A percentile compares a stretch with the other conserved stretches of the same genome.
phyloP scores from a whole-genome alignment of 1,140 invertebrate species.

The Drosophila trapezifrons region DNA sequence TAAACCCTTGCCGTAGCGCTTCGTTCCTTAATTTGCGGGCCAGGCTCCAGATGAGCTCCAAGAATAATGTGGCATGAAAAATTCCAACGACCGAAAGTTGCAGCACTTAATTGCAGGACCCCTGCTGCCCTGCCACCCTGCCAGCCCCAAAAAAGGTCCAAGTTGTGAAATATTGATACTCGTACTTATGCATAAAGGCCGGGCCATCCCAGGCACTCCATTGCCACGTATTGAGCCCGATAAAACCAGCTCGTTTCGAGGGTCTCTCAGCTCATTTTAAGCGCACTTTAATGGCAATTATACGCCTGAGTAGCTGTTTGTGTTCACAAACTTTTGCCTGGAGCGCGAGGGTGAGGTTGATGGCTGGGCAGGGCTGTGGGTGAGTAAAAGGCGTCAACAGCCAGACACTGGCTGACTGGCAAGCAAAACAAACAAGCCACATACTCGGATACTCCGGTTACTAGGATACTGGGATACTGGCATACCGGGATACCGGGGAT shows the following conservation, averaged over 20 bases:
- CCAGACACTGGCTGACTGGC: constrained; percentile 36
- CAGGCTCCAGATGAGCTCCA: constrained; percentile 19
- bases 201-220: constrained; percentile 20
- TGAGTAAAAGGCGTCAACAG: constrained; percentile 42
- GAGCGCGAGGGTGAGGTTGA: background rate
- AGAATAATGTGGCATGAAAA: constrained; percentile 49
- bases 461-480: constrained; percentile 10
- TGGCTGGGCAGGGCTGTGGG: background rate
- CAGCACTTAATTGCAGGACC: constrained; percentile 47
- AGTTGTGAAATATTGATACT: constrained; percentile 60
- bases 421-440: constrained; percentile 39
- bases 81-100: constrained; percentile 42
- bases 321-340: constrained; percentile 53
- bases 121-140: background rate
- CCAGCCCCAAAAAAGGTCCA: constrained; percentile 32
- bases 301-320: constrained; percentile 65
- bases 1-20: constrained; percentile 5
- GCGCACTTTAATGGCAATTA: constrained; percentile 78
- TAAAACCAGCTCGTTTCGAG: constrained; percentile 44
- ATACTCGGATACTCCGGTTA: constrained; percentile 12
- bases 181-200: constrained; percentile 44
- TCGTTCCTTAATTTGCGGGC: constrained; percentile 19
- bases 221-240: constrained; percentile 47
- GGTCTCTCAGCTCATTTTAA: constrained; percentile 61
- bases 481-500: background rate